Evolutionary conservation across 2,797 vertebrate species (phyloP).

Genomic region (Falco concolor): DNA sequence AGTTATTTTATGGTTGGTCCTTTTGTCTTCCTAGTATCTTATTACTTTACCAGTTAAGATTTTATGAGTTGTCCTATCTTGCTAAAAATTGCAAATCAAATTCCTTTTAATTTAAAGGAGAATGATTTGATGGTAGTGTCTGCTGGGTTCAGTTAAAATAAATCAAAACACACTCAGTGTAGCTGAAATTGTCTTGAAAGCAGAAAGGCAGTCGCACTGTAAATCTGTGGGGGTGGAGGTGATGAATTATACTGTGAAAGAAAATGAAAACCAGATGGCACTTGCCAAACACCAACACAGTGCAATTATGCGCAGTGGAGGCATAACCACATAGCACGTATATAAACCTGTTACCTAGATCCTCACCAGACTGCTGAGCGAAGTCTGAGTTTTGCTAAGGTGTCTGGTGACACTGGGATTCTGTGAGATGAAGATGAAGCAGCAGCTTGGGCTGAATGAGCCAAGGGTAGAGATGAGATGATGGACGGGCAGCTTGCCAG

Average conservation of each 20-base stretch:
- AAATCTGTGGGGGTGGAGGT: conserved; percentile 45
- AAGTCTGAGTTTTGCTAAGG: neutral
- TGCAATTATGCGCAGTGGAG: neutral
- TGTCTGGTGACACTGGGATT: neutral
- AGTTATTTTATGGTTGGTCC: neutral
- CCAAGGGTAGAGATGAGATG: neutral
- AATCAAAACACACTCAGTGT: conserved; percentile 10
- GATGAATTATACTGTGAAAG: conserved; percentile 43
- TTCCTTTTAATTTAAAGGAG: conserved; percentile 3
- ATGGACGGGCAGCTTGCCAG: neutral
- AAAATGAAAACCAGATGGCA: conserved; percentile 71
- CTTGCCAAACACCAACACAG: conserved; percentile 60
- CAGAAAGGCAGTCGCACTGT: conserved; percentile 30
- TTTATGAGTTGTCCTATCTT: neutral
- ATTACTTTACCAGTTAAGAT: neutral
- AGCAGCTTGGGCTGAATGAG: neutral
- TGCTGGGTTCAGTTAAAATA: conserved; percentile 20
- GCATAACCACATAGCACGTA: conserved; percentile 10
- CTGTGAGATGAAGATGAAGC: neutral
- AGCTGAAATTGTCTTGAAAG: conserved; percentile 25
- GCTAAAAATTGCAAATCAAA: conserved; percentile 24
- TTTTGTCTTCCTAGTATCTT: neutral
- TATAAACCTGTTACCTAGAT: conserved; percentile 45
- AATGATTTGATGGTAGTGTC: neutral
- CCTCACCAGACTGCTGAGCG: neutral